Evolutionary conservation across 2,888 invertebrate species (phyloP).

Genomic region (Chromoteleia sp.): DNA sequence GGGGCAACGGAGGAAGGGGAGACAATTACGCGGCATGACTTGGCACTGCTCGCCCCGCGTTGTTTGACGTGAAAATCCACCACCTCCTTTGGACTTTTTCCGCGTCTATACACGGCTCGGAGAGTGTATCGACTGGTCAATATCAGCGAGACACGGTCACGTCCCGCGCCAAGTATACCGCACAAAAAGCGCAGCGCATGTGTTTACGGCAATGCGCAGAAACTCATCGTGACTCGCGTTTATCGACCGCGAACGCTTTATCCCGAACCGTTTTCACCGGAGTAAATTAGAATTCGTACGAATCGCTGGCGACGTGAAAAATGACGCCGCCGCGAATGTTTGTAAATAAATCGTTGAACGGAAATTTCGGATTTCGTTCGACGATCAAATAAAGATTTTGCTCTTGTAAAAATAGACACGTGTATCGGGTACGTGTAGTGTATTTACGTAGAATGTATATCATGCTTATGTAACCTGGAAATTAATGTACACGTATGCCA

Average conservation of each 20-base stretch:
- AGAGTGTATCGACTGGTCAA: conserved; percentile 58
- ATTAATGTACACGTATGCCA: too few relatives aligned
- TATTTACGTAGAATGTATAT: too few relatives aligned
- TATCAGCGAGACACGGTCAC: conserved; percentile 59
- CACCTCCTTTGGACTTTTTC: conserved; percentile 66
- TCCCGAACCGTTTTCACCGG: conserved; percentile 24
- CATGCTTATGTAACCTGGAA: too few relatives aligned
- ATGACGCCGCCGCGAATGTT: conserved; percentile 17
- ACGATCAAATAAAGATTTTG: too few relatives aligned
- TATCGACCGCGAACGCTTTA: conserved; percentile 52
- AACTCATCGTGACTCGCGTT: conserved; percentile 62
- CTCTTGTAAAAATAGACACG: too few relatives aligned
- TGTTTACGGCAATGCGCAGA: conserved; percentile 45
- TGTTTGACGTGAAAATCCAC: conserved; percentile 72
- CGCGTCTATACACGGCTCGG: conserved; percentile 42
- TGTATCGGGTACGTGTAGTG: too few relatives aligned
- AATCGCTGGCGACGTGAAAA: conserved; percentile 21
- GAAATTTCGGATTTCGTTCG: background rate
- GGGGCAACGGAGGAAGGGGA: conserved; percentile 39
- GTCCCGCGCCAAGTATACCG: conserved; percentile 40
- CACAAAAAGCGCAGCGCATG: conserved; percentile 37
- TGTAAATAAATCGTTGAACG: conserved; percentile 13
- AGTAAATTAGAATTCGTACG: conserved; percentile 50
- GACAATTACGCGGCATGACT: conserved; percentile 84
- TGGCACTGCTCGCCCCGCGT: conserved; percentile 80